Conservation (phyloP, 2,888 invertebrate genomes). For the Ennomos fuscantarius region DNA sequence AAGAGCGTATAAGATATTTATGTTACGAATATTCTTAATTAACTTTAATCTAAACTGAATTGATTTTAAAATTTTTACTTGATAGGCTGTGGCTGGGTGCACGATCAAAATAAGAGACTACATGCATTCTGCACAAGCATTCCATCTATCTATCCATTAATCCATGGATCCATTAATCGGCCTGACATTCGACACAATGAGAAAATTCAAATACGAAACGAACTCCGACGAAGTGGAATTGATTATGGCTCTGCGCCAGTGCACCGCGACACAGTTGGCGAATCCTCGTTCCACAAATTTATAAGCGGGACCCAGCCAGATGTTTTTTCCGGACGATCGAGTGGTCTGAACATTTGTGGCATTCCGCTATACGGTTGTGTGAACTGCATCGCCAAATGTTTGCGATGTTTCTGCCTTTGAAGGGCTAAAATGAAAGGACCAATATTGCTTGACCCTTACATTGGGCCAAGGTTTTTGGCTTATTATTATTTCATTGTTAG, state of each 20-base stretch:
- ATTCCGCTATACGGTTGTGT: conserved; percentile 14
- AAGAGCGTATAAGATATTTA: no score
- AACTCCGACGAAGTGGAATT: conserved; percentile 25
- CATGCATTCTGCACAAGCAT: no score
- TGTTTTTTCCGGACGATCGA: conserved; percentile 32
- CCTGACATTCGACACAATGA: no score
- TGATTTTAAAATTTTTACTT: no score
- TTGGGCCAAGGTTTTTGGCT: neutral
- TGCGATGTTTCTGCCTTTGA: neutral
- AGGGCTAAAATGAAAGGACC: neutral
- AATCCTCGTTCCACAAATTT: conserved; percentile 24
- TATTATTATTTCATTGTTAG: neutral
- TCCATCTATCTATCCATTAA: no score
- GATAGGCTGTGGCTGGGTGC: no score
- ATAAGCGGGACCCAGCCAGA: conserved; percentile 17
- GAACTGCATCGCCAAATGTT: conserved; percentile 3
- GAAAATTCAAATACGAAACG: conserved; percentile 17
- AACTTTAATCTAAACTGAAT: no score
- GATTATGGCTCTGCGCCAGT: conserved; percentile 33
- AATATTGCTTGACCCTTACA: no score
- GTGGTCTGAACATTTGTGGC: conserved; percentile 15
- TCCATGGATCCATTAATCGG: conserved; percentile 2
- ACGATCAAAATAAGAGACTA: no score
- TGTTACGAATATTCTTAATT: no score
- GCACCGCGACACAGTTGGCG: conserved; percentile 23